Base-by-base conservation (phyloP, 2,797 vertebrate genomes). In the Channallabes apus region DNA sequence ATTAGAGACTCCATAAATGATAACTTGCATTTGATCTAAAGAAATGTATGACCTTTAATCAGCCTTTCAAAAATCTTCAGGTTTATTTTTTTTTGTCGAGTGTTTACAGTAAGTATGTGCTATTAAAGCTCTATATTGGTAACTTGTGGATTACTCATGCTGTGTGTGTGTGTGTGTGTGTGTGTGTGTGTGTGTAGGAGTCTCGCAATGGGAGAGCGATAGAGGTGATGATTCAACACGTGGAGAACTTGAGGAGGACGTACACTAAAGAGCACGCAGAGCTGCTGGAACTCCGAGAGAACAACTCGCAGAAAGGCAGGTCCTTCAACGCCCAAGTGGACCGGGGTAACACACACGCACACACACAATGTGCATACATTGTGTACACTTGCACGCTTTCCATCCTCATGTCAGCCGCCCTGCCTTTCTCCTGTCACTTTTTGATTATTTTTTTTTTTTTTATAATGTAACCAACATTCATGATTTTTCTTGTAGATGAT, bases 171-270 rank as follows among this genome's bases (percentile, higher is more conserved):
- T 75, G 38, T 68, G 76, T 51, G 41, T 20, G 3, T 54, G 35
- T 82, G 8, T 86, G 56, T 67, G 0, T 78, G 80, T 27, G 64
- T 83, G 18, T 85, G 46, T 87, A 87, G 83, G 77, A 88, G 88
- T 97, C 93, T 84, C 95, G 98, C 7, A 97, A 98, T 75, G 97
- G 97, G 82, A 98, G 97, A 90, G 97, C 98, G 0, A 97, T 99
- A 88, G 98, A 99, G 91, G 96, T 99, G 82, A 99, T 99, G 98
- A 98, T 99, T 89, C 98, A 98, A 87, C 97, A 99, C 0, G 98
- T 99, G 78, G 98, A 99, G 91, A 99, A 99, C 92, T 89, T 99
- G 93, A 97, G 96, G 92, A 95, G 98, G 82, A 96, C 96, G 94
- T 99, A 99, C 0, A 94, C 97, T 1, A 99, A 98, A 83, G 98